Base-by-base conservation (phyloP, 2,888 invertebrate genomes). In the Pogonocherus hispidulus region DNA sequence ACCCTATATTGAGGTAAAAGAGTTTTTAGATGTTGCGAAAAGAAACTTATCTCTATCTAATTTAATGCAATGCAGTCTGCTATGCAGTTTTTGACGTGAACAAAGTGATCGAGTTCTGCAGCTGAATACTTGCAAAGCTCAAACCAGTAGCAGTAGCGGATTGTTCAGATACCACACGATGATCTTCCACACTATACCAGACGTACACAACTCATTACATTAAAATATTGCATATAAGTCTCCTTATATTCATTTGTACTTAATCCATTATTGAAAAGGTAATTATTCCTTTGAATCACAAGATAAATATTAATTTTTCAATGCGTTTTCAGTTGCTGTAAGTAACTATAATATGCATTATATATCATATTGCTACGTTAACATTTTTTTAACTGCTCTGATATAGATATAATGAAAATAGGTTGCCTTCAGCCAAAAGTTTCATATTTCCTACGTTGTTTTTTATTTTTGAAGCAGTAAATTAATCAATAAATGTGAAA, bases 201-300 rank as follows among this genome's bases (percentile, higher is more conserved):
- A 64, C 62, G 65, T 66, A 63, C 54, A 55, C 67, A 47, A 57
- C 76, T 79, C 82, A 81, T 82, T 82, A 82, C 76, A 72, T 66
- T 82, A 80, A 83, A 80, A 82, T 81, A 83, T 83, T 77, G 74
- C 75, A 66, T 76, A 80, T 77, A 81, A 81, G 79, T 79, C 60
- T 74, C 70, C 75, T n/a, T n/a, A 78, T 81, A 81, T 80, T 78
- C 81, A 82, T 80, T 75, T 77, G 77, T 79, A 79, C 80, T 79
- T 76, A 78, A 73, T 73, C 69, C 71, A 78, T n/a, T n/a, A n/a
- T n/a, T n/a, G n/a, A n/a, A n/a, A n/a, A n/a, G n/a, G n/a, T n/a
- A n/a, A n/a, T n/a, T n/a, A n/a, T n/a, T n/a, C n/a, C n/a, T n/a
- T n/a, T n/a, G n/a, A n/a, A n/a, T n/a, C n/a, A n/a, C n/a, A n/a